Base-by-base conservation (phyloP, 1,140 invertebrate species). In the Plectus sambesii region DNA sequence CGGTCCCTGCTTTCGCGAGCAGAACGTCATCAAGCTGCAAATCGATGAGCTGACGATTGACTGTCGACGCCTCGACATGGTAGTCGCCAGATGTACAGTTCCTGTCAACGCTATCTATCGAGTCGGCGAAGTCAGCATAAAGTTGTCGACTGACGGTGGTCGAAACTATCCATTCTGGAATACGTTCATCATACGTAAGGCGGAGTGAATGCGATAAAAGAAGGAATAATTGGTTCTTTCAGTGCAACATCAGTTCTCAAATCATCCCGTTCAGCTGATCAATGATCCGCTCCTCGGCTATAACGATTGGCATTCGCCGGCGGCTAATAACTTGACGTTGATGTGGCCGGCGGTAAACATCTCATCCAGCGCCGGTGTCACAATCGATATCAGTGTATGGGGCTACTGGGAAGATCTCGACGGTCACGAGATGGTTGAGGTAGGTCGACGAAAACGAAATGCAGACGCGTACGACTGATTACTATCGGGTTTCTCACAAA, bases 1-100 rank as follows among this genome's bases (percentile, higher is more conserved):
- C 0, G 88, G 88, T 0, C 88, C 88, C 6, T 94, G 88, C 69
- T 86, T 88, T 0, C 79, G 79, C 46, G 76, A 90, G n/a, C 81
- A 81, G 70, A 85, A 84, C 19, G 84, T 90, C 62, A 87, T 87
- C 3, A 92, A 88, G 61, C 80, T 92, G 5, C 79, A 84, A 33
- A 82, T 94, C 53, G 82, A 85, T 58, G 80, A 92, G 19, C 81
- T 84, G 2, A 80, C 89, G 37, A 69, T 76, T 41, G 83, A 80
- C 30, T 83, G 82, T 59, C 12, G 47, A 9, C 78, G 77, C 19
- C 86, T 80, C 66, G 82, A 87, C 58, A 93, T 87, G 84, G 86
- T 85, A 62, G 86, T 87, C 60, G 82, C 58, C 33, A 50, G 56
- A 45, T 58, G 56, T 46, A 44, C 60, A 5, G 37, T 58, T 40